Percentiles rank a stretch among this genome's conserved stretches.
phyloP scores from a whole-genome alignment of 2,113 vertebrate species.

The Pygathrix nemaeus region DNA sequence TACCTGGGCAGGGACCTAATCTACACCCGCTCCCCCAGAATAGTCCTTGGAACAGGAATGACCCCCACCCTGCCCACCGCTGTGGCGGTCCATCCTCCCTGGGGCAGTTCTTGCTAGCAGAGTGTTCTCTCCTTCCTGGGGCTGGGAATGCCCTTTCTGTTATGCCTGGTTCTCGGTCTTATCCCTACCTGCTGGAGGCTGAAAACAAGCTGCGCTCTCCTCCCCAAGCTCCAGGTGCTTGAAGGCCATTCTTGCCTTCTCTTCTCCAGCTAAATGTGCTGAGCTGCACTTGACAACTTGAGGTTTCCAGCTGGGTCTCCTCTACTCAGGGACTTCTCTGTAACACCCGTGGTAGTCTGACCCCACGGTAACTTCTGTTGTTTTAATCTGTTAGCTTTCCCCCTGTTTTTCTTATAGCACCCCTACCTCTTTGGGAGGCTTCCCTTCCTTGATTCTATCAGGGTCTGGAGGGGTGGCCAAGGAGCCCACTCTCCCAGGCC shows the following conservation, averaged over 20 bases:
- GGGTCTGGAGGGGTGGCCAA: not conserved
- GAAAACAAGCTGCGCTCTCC: not conserved
- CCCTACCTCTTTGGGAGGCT: not conserved
- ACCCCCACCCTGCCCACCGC: accelerated
- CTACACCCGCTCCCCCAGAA: not conserved
- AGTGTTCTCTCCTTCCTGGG: not conserved
- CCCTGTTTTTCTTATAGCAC: not conserved
- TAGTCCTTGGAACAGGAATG: not conserved
- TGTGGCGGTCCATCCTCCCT: accelerated
- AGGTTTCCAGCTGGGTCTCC: not conserved
- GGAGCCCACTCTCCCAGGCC: not conserved
- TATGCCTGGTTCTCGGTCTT: not conserved
- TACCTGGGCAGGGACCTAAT: not conserved
- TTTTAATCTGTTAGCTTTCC: not conserved
- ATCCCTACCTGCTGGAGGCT: not conserved
- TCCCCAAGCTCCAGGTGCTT: not conserved
- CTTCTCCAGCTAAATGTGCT: not conserved
- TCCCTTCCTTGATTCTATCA: not conserved
- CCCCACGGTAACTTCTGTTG: not conserved
- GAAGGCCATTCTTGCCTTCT: not conserved
- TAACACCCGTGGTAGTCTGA: accelerated
- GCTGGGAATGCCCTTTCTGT: not conserved
- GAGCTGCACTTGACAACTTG: not conserved
- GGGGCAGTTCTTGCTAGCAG: accelerated
- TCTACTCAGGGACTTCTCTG: not conserved